Conservation (phyloP, 2,888 invertebrate genomes). For the Mythimna loreyi region DNA sequence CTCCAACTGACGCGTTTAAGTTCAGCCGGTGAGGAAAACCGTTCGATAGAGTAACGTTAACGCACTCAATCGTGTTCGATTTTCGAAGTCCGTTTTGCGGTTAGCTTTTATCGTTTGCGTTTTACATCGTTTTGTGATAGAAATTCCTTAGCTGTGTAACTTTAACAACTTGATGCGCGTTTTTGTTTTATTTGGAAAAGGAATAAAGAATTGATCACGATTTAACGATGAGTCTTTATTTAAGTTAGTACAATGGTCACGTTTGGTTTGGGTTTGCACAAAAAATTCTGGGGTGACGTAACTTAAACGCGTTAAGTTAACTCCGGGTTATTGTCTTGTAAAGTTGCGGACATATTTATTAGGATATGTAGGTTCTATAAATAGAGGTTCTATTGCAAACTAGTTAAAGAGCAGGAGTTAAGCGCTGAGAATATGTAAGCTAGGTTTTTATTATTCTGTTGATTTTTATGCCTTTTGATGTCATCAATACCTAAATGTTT, state of each 20-base stretch:
- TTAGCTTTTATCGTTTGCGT: slow-evolving; percentile 31
- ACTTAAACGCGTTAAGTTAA: slow-evolving; percentile 55
- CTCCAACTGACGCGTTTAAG: slow-evolving; percentile 62
- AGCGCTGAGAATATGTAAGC: slow-evolving; percentile 40
- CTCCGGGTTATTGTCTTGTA: slow-evolving; percentile 57
- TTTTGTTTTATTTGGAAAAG: slow-evolving; percentile 5
- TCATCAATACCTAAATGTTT: too few relatives aligned
- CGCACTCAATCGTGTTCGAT: slow-evolving; percentile 35
- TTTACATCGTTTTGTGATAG: slow-evolving; percentile 22
- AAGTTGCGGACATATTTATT: slow-evolving; percentile 41
- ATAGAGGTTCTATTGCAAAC: slow-evolving; percentile 61
- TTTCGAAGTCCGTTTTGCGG: slow-evolving; percentile 39
- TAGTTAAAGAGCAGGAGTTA: slow-evolving; percentile 42
- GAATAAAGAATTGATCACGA: slow-evolving; percentile 15
- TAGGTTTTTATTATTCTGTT: slow-evolving; percentile 23
- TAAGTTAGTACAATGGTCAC: slow-evolving; percentile 19
- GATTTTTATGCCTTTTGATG: slow-evolving; percentile 32
- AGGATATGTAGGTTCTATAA: slow-evolving; percentile 55
- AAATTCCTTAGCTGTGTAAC: slow-evolving; percentile 26
- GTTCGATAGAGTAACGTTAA: slow-evolving; percentile 54
- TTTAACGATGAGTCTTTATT: slow-evolving; percentile 47
- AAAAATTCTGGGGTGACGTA: slow-evolving; percentile 41
- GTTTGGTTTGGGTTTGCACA: slow-evolving; percentile 37
- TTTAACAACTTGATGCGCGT: slow-evolving; percentile 18
- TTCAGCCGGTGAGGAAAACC: slow-evolving; percentile 46